Evolutionary conservation across 1,140 invertebrate species (phyloP).

Genomic region (Melipona quadrifasciata): DNA sequence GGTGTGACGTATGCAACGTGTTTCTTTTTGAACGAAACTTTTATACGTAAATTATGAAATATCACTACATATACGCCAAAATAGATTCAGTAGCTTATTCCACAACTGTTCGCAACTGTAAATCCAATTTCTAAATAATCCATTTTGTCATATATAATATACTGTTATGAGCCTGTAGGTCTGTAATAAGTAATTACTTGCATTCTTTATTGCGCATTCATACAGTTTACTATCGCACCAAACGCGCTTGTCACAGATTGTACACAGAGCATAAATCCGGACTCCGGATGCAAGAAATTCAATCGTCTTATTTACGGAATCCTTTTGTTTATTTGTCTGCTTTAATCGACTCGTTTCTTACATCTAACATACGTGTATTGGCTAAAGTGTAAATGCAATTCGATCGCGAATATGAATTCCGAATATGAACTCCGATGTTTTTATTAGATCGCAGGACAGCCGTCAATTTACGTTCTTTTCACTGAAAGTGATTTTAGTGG

Average conservation of each 20-base stretch:
- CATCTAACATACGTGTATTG: slow-evolving; percentile 68
- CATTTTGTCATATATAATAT: neutral
- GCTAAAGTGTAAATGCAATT: slow-evolving; percentile 70
- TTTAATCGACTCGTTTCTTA: slow-evolving; percentile 58
- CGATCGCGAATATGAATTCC: slow-evolving; percentile 62
- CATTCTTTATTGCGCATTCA: neutral
- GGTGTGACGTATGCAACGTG: neutral
- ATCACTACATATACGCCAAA: slow-evolving; percentile 12
- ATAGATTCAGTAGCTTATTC: slow-evolving; percentile 17
- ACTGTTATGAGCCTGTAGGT: neutral
- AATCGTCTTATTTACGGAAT: slow-evolving; percentile 20
- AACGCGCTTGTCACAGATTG: neutral
- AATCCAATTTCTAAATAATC: slow-evolving; percentile 27
- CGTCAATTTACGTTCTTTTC: slow-evolving; percentile 43
- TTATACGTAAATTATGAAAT: slow-evolving; percentile 44
- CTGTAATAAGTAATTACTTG: neutral
- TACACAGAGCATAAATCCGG: slow-evolving; percentile 68
- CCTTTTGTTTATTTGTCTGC: neutral
- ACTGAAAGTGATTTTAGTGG: no score
- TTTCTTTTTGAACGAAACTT: slow-evolving; percentile 4
- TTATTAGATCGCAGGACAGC: slow-evolving; percentile 53
- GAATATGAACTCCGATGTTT: slow-evolving; percentile 56
- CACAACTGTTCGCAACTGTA: slow-evolving; percentile 20
- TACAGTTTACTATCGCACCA: neutral
- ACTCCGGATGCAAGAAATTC: slow-evolving; percentile 28